These are phyloP conservation scores for Alloplasta piceator DNA, from an alignment of 2,888 invertebrate species.

Conservation along the genomic window DNA sequence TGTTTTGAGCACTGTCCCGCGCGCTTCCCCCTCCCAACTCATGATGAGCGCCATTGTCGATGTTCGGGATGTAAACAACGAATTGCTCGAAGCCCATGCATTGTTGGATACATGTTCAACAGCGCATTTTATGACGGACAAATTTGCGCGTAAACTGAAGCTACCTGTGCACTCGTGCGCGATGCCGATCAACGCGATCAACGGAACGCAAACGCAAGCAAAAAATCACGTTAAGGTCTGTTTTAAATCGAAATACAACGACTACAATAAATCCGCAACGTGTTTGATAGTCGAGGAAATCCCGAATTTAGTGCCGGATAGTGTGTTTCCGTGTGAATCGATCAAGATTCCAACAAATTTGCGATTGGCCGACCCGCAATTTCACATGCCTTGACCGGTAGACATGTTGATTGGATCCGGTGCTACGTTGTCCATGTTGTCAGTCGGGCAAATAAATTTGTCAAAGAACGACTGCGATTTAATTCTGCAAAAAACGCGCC, in stretches of 20 bases:
- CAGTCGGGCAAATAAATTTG: constrained; percentile 36
- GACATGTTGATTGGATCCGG: constrained; percentile 49
- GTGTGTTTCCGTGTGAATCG: constrained; percentile 34
- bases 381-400: constrained; percentile 41
- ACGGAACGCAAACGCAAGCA: constrained; percentile 18
- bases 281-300: constrained; percentile 6
- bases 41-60: constrained; percentile 56
- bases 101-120: constrained; percentile 30
- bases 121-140: constrained; percentile 21
- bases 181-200: constrained; percentile 39
- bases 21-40: constrained; percentile 32
- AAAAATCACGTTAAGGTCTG: constrained; percentile 23
- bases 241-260: constrained; percentile 15
- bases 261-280: constrained; percentile 16
- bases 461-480: constrained; percentile 23
- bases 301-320: constrained; percentile 22
- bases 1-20: constrained; percentile 46
- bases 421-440: constrained; percentile 35
- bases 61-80: constrained; percentile 20
- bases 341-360: constrained; percentile 35
- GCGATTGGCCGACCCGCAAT: constrained; percentile 45
- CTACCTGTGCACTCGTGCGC: constrained; percentile 2
- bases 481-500: constrained; percentile 25
- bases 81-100: constrained; percentile 27
- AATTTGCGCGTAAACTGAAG: not conserved